Base-by-base conservation (phyloP, 2,797 vertebrate genomes). In the Sebastes jordani region DNA sequence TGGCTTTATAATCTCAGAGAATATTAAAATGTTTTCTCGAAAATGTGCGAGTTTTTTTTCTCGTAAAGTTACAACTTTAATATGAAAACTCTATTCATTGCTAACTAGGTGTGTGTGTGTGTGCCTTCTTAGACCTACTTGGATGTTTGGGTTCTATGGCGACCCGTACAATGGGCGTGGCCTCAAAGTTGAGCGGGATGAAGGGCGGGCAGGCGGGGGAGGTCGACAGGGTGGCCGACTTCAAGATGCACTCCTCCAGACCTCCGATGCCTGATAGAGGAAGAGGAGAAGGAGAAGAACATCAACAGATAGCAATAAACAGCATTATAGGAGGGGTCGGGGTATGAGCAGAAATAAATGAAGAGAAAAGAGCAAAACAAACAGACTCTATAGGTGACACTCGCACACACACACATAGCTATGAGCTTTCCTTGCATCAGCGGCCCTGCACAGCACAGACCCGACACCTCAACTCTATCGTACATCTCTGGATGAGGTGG, bases 71-170 rank as follows among this genome's bases (percentile, higher is more conserved):
- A 42, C 14, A 6, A 46, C 42, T 46, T 46, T 46, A 46, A 46
- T 46, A 25, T 46, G 16, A 46, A 46, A 0, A 46, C 6, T 46
- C 1, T 46, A 46, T 18, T 46, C 14, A 46, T 0, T 46, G 42
- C 42, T 46, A 46, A 46, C 42, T 18, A 46, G 42, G 13, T 42
- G 11, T 34, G 32, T 34, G 13, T 42, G 9, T 34, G 32, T 54
- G 49, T n/a, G 11, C n/a, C 18, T 10, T 29, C 3, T 3, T 71
- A 25, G 11, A 95, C 98, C 87, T 95, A 99, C 99, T 96, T 78
- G 98, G 97, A 86, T 99, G 98, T 82, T 97, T 98, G 0, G 99
- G 97, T 42, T 99, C 99, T 4, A 99, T 86, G 25, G 99, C 99
- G 0, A 99, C 97, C 46, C 99, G 95, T 58, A 99, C 97, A 2